A percentile compares a stretch with the other conserved stretches of the same genome.
phyloP scores from a whole-genome alignment of 2,888 invertebrate genomes.

The Cerastis rubricosa region DNA sequence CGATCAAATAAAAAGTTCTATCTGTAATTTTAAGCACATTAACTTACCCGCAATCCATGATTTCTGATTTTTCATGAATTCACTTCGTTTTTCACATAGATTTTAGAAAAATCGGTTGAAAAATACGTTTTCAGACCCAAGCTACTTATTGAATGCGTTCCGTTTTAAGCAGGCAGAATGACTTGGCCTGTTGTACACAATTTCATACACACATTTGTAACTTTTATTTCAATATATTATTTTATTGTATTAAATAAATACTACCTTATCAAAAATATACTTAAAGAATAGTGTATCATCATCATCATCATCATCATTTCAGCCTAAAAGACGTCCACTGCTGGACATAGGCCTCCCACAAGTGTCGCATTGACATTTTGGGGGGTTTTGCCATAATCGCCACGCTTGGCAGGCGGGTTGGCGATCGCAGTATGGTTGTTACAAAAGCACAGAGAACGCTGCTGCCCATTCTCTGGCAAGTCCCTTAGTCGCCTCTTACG shows the following conservation, averaged over 20 bases:
- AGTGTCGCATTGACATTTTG: too few species aligned
- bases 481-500: too few species aligned
- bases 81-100: constrained; percentile 20
- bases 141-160: constrained; percentile 54
- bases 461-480: too few species aligned
- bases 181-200: not conserved
- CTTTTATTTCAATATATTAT: not conserved
- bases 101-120: constrained; percentile 35
- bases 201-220: not conserved
- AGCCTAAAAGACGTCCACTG: too few species aligned
- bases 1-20: constrained; percentile 20
- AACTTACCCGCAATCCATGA: constrained; percentile 82
- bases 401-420: too few species aligned
- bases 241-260: not conserved
- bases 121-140: constrained; percentile 42
- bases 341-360: too few species aligned
- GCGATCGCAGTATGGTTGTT: too few species aligned
- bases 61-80: constrained; percentile 37
- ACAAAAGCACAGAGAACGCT: too few species aligned
- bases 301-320: too few species aligned
- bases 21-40: not conserved
- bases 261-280: too few species aligned
- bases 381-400: too few species aligned
- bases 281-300: not conserved
- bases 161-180: constrained; percentile 47